These are phyloP conservation scores for Furcifer pardalis DNA, from an alignment of 2,797 vertebrate species.

Conservation along the genomic window DNA sequence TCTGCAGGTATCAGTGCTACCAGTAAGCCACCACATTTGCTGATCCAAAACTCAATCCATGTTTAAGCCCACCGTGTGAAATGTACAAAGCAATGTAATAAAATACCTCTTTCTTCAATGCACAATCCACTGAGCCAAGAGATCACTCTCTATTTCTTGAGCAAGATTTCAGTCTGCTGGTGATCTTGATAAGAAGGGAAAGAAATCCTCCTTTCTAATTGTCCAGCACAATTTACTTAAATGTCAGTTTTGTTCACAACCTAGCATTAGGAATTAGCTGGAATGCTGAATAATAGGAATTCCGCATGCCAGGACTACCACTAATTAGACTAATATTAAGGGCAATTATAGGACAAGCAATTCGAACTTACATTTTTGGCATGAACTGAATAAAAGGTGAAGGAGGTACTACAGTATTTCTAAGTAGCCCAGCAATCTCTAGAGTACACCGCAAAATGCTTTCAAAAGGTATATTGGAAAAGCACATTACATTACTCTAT, in stretches of 20 bases:
- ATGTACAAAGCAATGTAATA: neutral
- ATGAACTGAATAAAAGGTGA: conserved; percentile 6
- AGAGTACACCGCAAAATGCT: neutral
- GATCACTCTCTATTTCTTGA: conserved; percentile 32
- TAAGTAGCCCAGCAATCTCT: neutral
- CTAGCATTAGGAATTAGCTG: neutral
- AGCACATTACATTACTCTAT: neutral
- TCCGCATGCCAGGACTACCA: neutral
- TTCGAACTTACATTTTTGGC: conserved; percentile 14
- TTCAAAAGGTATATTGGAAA: neutral
- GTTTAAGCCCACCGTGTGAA: neutral
- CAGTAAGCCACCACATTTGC: neutral
- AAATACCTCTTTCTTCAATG: neutral
- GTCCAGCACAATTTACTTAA: conserved; percentile 8
- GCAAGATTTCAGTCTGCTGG: conserved; percentile 24
- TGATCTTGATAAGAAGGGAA: conserved; percentile 1
- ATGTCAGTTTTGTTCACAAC: conserved; percentile 38
- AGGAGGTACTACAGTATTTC: conserved; percentile 15
- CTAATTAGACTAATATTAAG: conserved; percentile 24
- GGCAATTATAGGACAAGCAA: conserved; percentile 22
- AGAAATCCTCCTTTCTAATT: neutral
- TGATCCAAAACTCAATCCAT: neutral
- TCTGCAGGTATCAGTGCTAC: neutral
- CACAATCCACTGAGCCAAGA: conserved; percentile 47
- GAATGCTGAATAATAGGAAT: conserved; percentile 39